phyloP scores from a whole-genome alignment of 2,113 vertebrate genomes.

The Neodontobutis hainanensis region DNA sequence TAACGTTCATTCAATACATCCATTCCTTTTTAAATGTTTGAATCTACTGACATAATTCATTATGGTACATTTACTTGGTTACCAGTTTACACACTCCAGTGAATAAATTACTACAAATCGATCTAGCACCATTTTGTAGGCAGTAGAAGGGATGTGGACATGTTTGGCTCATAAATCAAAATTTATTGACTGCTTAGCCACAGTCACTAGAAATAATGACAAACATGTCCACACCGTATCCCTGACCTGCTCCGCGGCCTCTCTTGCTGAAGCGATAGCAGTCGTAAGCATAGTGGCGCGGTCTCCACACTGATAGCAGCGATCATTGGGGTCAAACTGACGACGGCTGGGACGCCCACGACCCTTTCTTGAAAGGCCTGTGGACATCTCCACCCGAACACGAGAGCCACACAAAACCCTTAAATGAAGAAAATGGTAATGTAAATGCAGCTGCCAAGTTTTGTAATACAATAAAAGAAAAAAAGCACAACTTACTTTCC shows the following conservation, averaged over 20 bases:
- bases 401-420: slow-evolving; percentile 82
- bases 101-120: no score
- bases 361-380: slow-evolving; percentile 80
- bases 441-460: not conserved
- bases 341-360: slow-evolving; percentile 81
- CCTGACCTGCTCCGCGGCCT: slow-evolving; percentile 78
- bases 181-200: no score
- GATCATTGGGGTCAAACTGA: slow-evolving; percentile 83
- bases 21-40: no score
- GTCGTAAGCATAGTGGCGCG: slow-evolving; percentile 83
- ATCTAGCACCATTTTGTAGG: no score
- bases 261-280: slow-evolving; percentile 84
- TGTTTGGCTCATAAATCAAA: no score
- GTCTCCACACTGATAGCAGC: slow-evolving; percentile 84
- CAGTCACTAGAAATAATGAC: no score
- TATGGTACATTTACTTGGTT: no score
- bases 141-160: no score
- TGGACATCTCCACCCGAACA: slow-evolving; percentile 83
- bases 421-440: not conserved
- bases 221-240: no score
- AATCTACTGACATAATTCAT: no score
- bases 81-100: no score
- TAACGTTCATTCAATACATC: no score
- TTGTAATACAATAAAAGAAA: not conserved
- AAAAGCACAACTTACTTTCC: slow-evolving; percentile 78